phyloP scores from a whole-genome alignment of 2,797 vertebrate genomes.

The Phalanger gymnotis region DNA sequence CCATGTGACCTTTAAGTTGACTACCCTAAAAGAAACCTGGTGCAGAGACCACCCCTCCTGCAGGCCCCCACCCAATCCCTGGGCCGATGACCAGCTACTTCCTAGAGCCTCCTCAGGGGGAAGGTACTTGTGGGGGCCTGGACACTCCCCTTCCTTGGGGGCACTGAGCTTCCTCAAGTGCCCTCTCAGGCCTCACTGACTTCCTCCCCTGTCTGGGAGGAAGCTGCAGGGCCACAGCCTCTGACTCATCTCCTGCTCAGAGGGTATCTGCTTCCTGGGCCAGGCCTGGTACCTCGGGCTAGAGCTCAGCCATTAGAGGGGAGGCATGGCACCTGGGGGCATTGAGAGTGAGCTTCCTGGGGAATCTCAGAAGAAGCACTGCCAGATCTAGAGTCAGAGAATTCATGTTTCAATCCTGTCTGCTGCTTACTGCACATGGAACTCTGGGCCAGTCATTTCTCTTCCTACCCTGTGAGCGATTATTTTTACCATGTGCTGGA shows the following conservation, averaged over 20 bases:
- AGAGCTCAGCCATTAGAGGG: background rate
- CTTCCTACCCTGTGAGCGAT: background rate
- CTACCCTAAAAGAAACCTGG: background rate
- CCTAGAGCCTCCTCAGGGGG: constrained; percentile 13
- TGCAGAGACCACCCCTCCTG: background rate
- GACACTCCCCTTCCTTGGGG: constrained; percentile 33
- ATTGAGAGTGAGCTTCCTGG: background rate
- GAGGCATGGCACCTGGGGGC: background rate
- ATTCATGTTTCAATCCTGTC: background rate
- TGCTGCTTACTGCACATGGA: background rate
- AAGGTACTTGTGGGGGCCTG: background rate
- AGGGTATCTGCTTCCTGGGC: constrained; percentile 29
- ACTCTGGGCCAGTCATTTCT: background rate
- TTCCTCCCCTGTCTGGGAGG: constrained; percentile 78
- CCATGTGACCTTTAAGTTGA: background rate
- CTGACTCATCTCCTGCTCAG: constrained; percentile 77
- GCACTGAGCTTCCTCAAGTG: constrained; percentile 49
- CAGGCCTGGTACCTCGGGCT: constrained; percentile 33
- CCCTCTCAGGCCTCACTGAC: constrained; percentile 75
- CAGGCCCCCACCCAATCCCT: background rate
- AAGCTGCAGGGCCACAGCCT: constrained; percentile 74
- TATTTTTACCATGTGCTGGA: background rate
- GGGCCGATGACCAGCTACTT: constrained; percentile 5
- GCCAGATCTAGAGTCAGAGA: background rate
- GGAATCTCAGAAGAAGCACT: background rate